Evolutionary conservation across 2,888 invertebrate species (phyloP), one percentile per base, ranked within the genome.

Genomic region (Beris morrisii): DNA sequence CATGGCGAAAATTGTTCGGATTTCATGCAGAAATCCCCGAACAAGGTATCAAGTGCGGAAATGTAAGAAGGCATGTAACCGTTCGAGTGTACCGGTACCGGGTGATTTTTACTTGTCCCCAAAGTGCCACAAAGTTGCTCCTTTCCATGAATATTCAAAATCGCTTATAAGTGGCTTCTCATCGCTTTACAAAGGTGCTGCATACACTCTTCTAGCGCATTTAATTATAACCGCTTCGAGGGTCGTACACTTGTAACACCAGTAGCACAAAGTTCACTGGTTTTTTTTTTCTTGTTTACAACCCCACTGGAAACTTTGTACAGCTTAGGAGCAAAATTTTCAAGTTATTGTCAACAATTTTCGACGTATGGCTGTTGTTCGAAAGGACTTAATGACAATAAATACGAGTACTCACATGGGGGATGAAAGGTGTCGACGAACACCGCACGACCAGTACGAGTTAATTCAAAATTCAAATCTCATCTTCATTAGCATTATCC

Each of bases 141-240:
- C 71, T 72, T 73, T 71, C 68, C 70, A 73, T 73, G 73, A 73
- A 73, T 73, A 73, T 73, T 70, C 73, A 72, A 70, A 71, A 71
- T 54, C 58, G 55, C 67, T 65, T 55, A 61, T 57, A 66, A 67
- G 64, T 68, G 64, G 67, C 67, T 64, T 52, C 43, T 38, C 38
- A 9, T 38, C 9, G 38, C 45, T 46, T 64, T 13, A n/a, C 31
- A 46, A 48, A 59, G 38, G 48, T 65, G 56, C 50, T 30, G 32
- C 56, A 43, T 31, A 45, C 45, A 31, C 58, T 31, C 64, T 58
- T 6, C 52, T 53, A 44, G 52, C 13, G 48, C 53, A 28, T 54
- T 66, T 68, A 68, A 68, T 68, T 68, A 66, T 57, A 59, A 30
- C 15, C 32, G 46, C 32, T 63, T 66, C 65, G 38, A 66, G 66